Evolutionary conservation across 1,140 invertebrate species (phyloP), one percentile per base, ranked within the genome.

Genomic region (Goniozus legneri): DNA sequence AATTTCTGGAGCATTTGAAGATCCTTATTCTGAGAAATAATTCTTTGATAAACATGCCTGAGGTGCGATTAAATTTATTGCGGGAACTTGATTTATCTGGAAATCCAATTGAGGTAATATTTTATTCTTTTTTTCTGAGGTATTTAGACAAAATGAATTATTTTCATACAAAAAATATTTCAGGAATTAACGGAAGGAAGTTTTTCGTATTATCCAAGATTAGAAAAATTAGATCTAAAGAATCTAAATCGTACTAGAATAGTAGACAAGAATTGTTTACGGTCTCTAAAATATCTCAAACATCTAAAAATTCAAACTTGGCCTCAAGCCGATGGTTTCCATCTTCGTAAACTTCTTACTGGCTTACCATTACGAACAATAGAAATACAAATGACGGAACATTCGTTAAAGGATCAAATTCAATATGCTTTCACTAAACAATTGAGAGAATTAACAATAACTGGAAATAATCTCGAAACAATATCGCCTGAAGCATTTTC

Each of bases 401-500:
- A 82, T 4, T 66, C 77, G 8, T 78, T 90, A 41, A 83, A 84
- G 12, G 81, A 83, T 49, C 87, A 91, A 58, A 72, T 91, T 37
- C 79, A 84, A 39, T 81, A 87, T 44, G 79, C 83, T 1, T 87
- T 86, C 36, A 82, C 82, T 12, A 82, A 84, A 4, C 91, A 91
- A 62, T 76, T 94, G 12, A 80, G 84, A 43, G 84, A 89, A 50
- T 67, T 94, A 18, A 87, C 89, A 59, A 86, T 94, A 40, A 87
- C 84, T 34, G 91, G 91, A 10, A 65, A 65, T 31, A 82, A 83
- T 54, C 77, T 93, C 32, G 81, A 82, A 51, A 76, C 67, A 24
- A 86, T 92, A 46, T 79, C 82, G 0, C 77, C 82, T 1, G 84
- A 87, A 35, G 87, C 88, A 8, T 87, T 92, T 53, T 68, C 76